These are phyloP conservation scores for Oenanthe oenanthe DNA, from an alignment of 2,113 vertebrate species.

Conservation along the genomic window DNA sequence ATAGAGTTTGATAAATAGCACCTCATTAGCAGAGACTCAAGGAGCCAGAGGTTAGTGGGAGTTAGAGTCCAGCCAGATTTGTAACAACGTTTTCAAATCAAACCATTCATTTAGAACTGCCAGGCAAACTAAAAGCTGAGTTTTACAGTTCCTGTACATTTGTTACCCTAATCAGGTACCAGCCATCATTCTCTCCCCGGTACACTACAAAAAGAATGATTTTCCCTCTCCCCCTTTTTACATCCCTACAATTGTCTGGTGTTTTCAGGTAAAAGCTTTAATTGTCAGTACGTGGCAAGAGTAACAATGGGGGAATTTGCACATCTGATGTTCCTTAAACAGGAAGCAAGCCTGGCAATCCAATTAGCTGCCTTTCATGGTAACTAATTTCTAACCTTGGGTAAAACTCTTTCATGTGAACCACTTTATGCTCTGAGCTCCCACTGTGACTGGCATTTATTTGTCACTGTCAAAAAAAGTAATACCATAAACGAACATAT, in stretches of 20 bases:
- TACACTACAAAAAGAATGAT: background rate
- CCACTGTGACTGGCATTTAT: background rate
- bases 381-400: slow-evolving; percentile 34
- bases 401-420: slow-evolving; percentile 1
- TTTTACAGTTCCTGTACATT: background rate
- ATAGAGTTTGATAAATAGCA: slow-evolving; percentile 32
- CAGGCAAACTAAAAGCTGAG: background rate
- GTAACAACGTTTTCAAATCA: slow-evolving; percentile 26
- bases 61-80: slow-evolving; percentile 23
- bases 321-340: slow-evolving; percentile 34
- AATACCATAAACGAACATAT: background rate
- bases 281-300: background rate
- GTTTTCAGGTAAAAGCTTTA: slow-evolving; percentile 51
- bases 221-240: background rate
- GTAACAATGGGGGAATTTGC: slow-evolving; percentile 15
- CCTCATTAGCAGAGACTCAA: slow-evolving; percentile 23
- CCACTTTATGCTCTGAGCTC: background rate
- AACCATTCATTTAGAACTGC: background rate
- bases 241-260: background rate
- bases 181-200: background rate
- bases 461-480: slow-evolving; percentile 3
- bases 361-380: slow-evolving; percentile 45
- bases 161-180: background rate
- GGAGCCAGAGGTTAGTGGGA: slow-evolving; percentile 11
- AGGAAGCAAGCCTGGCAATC: background rate